A percentile compares a stretch with the other conserved stretches of the same genome.
These are phyloP conservation scores for Planococcus citri DNA, from an alignment of 1,140 invertebrate species.

Conservation along the genomic window DNA sequence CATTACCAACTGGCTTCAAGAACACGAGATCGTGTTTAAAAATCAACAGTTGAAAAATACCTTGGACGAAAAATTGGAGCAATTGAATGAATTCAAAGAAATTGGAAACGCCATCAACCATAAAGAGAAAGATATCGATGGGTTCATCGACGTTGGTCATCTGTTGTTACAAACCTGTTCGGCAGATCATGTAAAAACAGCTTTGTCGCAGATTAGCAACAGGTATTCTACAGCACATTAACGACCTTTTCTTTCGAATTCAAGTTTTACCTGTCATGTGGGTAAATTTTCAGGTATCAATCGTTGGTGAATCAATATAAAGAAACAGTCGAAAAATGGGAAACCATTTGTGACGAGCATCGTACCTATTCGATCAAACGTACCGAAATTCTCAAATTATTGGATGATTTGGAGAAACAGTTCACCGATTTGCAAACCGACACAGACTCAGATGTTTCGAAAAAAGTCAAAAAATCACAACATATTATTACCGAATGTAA, in stretches of 20 bases:
- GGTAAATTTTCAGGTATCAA: constrained; percentile 49
- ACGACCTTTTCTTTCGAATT: too few species aligned
- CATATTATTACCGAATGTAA: constrained; percentile 68
- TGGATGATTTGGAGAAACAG: constrained; percentile 61
- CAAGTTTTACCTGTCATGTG: too few species aligned
- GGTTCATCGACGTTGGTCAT: constrained; percentile 82
- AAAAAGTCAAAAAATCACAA: constrained; percentile 53
- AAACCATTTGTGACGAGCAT: constrained; percentile 73
- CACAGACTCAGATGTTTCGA: constrained; percentile 33
- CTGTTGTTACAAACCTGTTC: constrained; percentile 67
- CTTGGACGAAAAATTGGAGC: constrained; percentile 63
- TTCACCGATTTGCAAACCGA: constrained; percentile 42
- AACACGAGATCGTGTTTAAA: constrained; percentile 66
- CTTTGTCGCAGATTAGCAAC: constrained; percentile 79
- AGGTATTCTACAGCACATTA: constrained; percentile 38
- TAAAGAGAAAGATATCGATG: constrained; percentile 71
- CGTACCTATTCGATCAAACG: constrained; percentile 63
- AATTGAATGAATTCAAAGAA: constrained; percentile 57
- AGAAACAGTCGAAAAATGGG: constrained; percentile 77
- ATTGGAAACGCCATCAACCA: constrained; percentile 59
- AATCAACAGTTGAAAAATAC: constrained; percentile 71
- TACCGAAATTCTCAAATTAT: constrained; percentile 60
- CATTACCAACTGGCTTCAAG: constrained; percentile 71
- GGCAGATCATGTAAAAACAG: constrained; percentile 71
- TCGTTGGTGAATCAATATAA: constrained; percentile 67